Percentiles rank a stretch among this genome's conserved stretches.
Evolutionary conservation across 2,888 invertebrate species (phyloP).

Genomic region (Tinea pellionella): DNA sequence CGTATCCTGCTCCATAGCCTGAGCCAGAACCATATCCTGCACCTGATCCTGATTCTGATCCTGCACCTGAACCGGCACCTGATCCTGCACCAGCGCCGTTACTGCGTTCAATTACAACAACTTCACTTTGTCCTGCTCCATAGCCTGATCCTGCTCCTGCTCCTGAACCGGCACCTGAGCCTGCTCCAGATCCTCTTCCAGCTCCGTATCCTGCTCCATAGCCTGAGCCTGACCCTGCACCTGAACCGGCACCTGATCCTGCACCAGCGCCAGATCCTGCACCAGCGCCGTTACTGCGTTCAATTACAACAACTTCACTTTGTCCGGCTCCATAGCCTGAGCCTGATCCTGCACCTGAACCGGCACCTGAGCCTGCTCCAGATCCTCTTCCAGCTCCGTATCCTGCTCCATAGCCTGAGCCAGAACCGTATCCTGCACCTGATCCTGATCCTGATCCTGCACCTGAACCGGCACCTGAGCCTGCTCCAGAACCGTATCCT

Average conservation of each 20-base stretch:
- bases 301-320: too few species aligned
- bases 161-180: slow-evolving; percentile 14
- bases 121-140: slow-evolving; percentile 14
- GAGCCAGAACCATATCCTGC: too few species aligned
- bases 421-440: neutral
- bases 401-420: neutral
- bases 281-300: too few species aligned
- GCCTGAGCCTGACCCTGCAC: neutral
- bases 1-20: too few species aligned
- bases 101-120: slow-evolving; percentile 4
- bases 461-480: neutral
- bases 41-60: too few species aligned
- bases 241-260: too few species aligned
- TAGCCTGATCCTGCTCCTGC: slow-evolving; percentile 14
- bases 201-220: neutral
- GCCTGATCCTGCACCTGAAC: slow-evolving; percentile 15
- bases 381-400: neutral
- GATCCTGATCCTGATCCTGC: neutral
- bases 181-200: neutral
- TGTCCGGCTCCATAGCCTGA: slow-evolving; percentile 3
- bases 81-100: neutral
- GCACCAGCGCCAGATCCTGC: too few species aligned
- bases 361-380: slow-evolving; percentile 15
- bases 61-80: neutral
- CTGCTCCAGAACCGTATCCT: neutral